Evolutionary conservation across 2,888 invertebrate species (phyloP).

Genomic region (Lepidochrysops patricia): DNA sequence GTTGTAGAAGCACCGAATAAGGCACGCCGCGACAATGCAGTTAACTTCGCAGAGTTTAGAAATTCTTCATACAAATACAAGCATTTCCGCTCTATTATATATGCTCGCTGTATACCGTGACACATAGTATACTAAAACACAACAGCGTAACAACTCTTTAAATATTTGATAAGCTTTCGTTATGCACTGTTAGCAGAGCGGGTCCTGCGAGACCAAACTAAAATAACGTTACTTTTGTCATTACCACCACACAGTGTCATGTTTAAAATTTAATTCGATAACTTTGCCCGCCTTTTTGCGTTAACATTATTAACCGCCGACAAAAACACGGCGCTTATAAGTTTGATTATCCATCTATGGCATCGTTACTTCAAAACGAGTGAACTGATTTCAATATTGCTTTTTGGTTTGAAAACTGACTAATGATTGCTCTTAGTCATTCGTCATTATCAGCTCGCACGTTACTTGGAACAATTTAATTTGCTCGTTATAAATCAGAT

Average conservation of each 20-base stretch:
- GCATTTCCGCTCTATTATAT: too few relatives aligned
- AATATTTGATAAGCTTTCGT: constrained; percentile 9
- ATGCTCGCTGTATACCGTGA: not conserved
- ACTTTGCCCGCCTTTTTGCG: not conserved
- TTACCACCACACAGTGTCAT: not conserved
- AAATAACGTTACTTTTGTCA: not conserved
- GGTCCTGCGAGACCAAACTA: not conserved
- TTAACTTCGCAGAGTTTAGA: not conserved
- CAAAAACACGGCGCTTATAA: too few relatives aligned
- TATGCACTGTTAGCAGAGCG: constrained; percentile 9
- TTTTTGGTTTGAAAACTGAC: too few relatives aligned
- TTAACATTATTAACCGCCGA: too few relatives aligned
- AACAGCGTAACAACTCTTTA: not conserved
- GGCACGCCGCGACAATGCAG: too few relatives aligned
- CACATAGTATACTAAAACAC: constrained; percentile 1
- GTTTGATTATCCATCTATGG: too few relatives aligned
- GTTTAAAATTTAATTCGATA: not conserved
- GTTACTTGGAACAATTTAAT: too few relatives aligned
- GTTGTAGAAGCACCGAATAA: too few relatives aligned
- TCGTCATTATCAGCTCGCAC: too few relatives aligned
- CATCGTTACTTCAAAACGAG: too few relatives aligned
- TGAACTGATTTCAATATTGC: too few relatives aligned
- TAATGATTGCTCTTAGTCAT: too few relatives aligned
- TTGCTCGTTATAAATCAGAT: not conserved
- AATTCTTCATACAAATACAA: not conserved